Percentiles rank a stretch among this genome's conserved stretches.
Conservation (phyloP, 2,113 vertebrate species). For the Psophia crepitans region DNA sequence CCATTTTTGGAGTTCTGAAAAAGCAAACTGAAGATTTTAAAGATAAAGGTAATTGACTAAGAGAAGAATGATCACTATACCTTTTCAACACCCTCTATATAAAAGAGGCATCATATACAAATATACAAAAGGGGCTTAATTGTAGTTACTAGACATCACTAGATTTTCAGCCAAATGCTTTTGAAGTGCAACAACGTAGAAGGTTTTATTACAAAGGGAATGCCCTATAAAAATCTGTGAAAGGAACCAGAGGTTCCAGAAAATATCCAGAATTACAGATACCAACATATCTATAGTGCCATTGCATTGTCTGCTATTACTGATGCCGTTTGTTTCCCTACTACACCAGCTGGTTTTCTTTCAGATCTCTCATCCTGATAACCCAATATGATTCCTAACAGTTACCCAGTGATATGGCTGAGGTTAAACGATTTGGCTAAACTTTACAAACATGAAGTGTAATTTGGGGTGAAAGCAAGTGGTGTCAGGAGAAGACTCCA, state of each 20-base stretch:
- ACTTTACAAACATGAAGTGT: not conserved
- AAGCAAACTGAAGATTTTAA: not conserved
- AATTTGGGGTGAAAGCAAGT: not conserved
- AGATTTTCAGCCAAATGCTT: not conserved
- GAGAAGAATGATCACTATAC: not conserved
- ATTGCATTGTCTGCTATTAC: not conserved
- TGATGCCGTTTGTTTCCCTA: not conserved
- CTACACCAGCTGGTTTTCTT: not conserved
- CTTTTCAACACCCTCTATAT: not conserved
- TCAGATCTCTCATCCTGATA: not conserved
- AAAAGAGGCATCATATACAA: not conserved
- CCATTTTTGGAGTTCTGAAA: not conserved
- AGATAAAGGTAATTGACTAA: constrained; percentile 24
- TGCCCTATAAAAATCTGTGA: not conserved
- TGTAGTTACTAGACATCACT: not conserved
- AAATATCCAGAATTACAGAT: not conserved
- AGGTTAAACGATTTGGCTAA: not conserved
- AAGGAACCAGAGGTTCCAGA: not conserved
- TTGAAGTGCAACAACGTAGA: not conserved
- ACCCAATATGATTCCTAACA: not conserved
- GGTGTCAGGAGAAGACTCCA: not conserved
- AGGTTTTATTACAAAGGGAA: not conserved
- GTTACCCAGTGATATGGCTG: not conserved
- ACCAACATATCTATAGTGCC: not conserved
- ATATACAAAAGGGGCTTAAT: not conserved